Conservation (phyloP, 2,797 vertebrate species). For the Thunnus albacares region DNA sequence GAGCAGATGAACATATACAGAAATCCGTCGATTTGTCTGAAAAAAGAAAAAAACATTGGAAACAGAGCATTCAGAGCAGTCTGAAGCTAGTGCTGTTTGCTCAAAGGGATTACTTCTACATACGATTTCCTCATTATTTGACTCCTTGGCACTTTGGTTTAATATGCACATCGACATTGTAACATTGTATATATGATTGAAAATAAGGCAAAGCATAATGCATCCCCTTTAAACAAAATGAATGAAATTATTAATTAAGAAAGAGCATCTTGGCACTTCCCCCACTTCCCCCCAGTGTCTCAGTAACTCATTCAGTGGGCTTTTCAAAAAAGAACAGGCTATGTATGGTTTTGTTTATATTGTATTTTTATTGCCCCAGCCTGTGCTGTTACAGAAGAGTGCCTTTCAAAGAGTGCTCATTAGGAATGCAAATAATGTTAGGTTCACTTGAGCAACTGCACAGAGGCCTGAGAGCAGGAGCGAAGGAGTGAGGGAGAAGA, state of each 20-base stretch:
- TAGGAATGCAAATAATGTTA: conserved; percentile 70
- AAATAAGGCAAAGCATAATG: too few relatives aligned
- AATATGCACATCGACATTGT: too few relatives aligned
- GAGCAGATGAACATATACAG: too few relatives aligned
- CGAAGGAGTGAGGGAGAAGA: neutral
- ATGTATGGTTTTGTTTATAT: conserved; percentile 44
- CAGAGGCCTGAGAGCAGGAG: conserved; percentile 30
- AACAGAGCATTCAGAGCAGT: too few relatives aligned
- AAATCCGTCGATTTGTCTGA: too few relatives aligned
- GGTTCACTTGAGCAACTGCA: conserved; percentile 51
- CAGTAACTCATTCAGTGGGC: conserved; percentile 10
- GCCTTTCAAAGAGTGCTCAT: conserved; percentile 56
- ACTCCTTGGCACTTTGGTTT: too few relatives aligned
- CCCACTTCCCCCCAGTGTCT: neutral
- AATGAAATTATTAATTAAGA: conserved; percentile 26
- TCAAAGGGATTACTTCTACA: too few relatives aligned
- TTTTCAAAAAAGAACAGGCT: conserved; percentile 15
- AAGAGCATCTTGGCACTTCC: conserved; percentile 3
- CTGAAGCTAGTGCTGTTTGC: too few relatives aligned
- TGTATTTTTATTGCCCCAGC: conserved; percentile 29
- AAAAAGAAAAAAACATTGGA: too few relatives aligned
- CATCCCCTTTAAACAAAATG: neutral
- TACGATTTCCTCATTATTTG: too few relatives aligned
- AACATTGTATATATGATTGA: too few relatives aligned
- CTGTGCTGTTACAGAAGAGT: conserved; percentile 37